Evolutionary conservation across 2,797 vertebrate genomes (phyloP), one percentile per base, ranked within the genome.

Genomic region (Alosa sapidissima): DNA sequence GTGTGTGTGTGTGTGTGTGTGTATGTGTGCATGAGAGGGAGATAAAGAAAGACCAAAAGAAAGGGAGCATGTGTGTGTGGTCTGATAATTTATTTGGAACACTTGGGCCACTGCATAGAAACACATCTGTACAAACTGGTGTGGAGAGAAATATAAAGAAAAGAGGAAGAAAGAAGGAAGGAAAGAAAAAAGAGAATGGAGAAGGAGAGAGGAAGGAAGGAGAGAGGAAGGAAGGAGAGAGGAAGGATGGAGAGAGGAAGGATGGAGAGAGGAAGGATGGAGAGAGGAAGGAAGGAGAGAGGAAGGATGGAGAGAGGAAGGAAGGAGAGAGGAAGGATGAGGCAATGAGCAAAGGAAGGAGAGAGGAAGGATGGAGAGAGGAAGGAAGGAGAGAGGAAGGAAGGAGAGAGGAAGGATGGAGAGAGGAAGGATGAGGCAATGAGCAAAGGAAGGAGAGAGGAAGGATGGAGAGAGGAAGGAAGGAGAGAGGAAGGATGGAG

Each of bases 1-100:
- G 65, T 82, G 48, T 81, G 47, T 81, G 52, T 68, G 81, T 81
- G 81, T 82, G 62, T 47, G 55, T 65, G 81, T 81, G 84, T 86
- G 36, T 51, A 83, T 75, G 68, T 88, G 87, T 82, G 84, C 52
- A 84, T 60, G 49, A 51, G 49, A 51, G 49, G 8, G 49, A 9
- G 49, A 49, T 49, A 54, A 81, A 85, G 83, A 82, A 62, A 81
- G 33, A 51, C 8, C 8, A 9, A 51, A 11, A 51, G 8, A 51
- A 9, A 51, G 9, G 21, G 58, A 21, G 58, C 13, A 6, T 33
- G 65, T 36, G 65, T 36, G 65, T 14, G 28, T 75, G 68, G 33
- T 33, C 62, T 65, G 24, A 65, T 33, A 11, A 65, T 65, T 65
- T 28, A 11, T 10, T 65, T 65, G 24, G 9, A 65, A 28, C 33